Evolutionary conservation across 2,113 vertebrate species (phyloP).

Genomic region (Hippoglossus stenolepis): DNA sequence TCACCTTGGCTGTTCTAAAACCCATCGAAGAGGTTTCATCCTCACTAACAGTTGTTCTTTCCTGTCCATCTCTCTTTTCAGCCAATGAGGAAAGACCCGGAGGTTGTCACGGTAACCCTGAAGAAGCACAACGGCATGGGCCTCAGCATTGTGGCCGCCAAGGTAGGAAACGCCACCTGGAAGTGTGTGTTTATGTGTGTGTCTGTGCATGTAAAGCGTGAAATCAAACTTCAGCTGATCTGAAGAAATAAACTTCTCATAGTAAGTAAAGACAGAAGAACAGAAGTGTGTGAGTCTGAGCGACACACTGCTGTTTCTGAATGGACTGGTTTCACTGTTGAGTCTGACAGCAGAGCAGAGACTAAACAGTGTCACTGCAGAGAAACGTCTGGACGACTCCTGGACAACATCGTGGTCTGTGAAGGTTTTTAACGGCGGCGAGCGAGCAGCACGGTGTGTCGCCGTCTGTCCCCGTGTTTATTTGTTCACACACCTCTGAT

Average conservation of each 20-base stretch:
- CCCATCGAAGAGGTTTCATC: constrained; percentile 7
- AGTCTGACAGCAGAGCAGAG: not conserved
- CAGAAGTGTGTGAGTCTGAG: no score
- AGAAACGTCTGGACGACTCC: not conserved
- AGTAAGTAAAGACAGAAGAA: no score
- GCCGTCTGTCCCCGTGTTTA: not conserved
- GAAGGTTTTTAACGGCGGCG: not conserved
- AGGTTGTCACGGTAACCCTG: constrained; percentile 96
- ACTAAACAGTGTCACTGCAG: not conserved
- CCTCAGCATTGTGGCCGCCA: constrained; percentile 97
- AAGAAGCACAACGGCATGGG: constrained; percentile 99
- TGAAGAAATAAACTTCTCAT: no score
- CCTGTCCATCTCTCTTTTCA: constrained; percentile 76
- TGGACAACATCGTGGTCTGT: not conserved
- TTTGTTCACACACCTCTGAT: not conserved
- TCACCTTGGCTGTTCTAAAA: not conserved
- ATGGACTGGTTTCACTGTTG: no score
- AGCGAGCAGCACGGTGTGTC: no score
- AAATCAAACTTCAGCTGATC: no score
- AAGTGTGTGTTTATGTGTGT: not conserved
- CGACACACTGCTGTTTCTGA: no score
- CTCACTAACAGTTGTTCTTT: constrained; percentile 52
- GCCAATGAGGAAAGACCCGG: constrained; percentile 96
- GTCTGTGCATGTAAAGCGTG: not conserved
- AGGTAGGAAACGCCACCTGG: constrained; percentile 85